A percentile compares a stretch with the other conserved stretches of the same genome.
These are phyloP conservation scores for Platorchestia sp. DNA, from an alignment of 1,140 invertebrate genomes.

Conservation along the genomic window DNA sequence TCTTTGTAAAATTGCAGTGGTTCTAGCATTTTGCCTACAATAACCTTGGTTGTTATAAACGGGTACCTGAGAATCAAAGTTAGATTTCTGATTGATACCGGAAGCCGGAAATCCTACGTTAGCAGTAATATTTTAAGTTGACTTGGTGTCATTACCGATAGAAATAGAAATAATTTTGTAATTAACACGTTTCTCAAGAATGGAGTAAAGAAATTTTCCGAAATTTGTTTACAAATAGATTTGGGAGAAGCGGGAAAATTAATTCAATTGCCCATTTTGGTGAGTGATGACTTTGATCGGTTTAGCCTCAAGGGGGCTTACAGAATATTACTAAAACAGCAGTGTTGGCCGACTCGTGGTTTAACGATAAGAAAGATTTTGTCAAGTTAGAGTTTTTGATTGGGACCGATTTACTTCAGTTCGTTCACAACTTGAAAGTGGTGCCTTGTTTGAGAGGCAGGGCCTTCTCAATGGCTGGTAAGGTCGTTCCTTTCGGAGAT, in stretches of 20 bases:
- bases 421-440: neutral
- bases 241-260: neutral
- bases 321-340: neutral
- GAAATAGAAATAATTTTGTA: neutral
- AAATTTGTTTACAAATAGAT: neutral
- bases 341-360: neutral
- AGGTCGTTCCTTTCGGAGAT: neutral
- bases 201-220: neutral
- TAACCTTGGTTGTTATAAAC: neutral
- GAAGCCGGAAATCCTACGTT: neutral
- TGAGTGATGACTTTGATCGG: neutral
- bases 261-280: neutral
- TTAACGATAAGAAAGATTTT: neutral
- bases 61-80: neutral
- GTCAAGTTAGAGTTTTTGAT: neutral
- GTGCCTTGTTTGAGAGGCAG: neutral
- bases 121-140: neutral
- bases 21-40: neutral
- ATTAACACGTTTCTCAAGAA: neutral
- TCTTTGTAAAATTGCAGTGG: neutral
- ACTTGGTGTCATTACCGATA: neutral
- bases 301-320: neutral
- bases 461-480: neutral
- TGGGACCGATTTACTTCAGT: neutral
- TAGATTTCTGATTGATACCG: conserved; percentile 12